Conservation (phyloP, 2,888 invertebrate genomes). For the Spicauda simplicius region DNA sequence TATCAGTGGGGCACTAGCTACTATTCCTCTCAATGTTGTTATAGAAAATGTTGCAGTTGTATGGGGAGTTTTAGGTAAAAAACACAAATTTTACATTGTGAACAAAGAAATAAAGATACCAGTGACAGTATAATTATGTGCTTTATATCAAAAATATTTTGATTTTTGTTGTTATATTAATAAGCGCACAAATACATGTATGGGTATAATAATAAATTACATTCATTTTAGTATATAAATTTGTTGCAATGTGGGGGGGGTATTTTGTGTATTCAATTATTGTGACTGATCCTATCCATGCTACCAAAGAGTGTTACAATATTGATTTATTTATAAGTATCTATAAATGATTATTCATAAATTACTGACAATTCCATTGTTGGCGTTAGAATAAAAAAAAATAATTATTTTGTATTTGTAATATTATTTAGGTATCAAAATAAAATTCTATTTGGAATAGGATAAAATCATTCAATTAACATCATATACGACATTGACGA, state of each 20-base stretch:
- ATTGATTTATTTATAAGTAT: constrained; percentile 12
- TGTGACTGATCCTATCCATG: constrained; percentile 39
- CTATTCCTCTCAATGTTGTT: constrained; percentile 96
- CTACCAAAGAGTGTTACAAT: constrained; percentile 51
- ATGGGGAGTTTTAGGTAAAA: constrained; percentile 97
- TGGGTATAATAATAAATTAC: constrained; percentile 7
- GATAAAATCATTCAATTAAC: background rate
- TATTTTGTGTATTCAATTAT: constrained; percentile 13
- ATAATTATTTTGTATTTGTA: background rate
- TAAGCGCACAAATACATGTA: constrained; percentile 65
- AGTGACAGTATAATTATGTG: constrained; percentile 83
- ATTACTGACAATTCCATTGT: too few relatives aligned
- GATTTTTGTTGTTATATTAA: constrained; percentile 51
- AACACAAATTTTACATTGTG: constrained; percentile 98
- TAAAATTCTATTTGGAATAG: background rate
- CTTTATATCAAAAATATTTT: constrained; percentile 47
- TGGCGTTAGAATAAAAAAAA: too few relatives aligned
- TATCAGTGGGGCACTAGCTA: constrained; percentile 93
- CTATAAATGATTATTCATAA: background rate
- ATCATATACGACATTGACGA: too few relatives aligned
- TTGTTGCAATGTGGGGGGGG: background rate
- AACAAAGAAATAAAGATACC: constrained; percentile 93
- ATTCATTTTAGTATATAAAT: background rate
- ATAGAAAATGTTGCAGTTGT: constrained; percentile 98
- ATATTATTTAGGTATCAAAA: background rate